phyloP scores from a whole-genome alignment of 2,797 vertebrate genomes.

The Chaetophractus vellerosus region DNA sequence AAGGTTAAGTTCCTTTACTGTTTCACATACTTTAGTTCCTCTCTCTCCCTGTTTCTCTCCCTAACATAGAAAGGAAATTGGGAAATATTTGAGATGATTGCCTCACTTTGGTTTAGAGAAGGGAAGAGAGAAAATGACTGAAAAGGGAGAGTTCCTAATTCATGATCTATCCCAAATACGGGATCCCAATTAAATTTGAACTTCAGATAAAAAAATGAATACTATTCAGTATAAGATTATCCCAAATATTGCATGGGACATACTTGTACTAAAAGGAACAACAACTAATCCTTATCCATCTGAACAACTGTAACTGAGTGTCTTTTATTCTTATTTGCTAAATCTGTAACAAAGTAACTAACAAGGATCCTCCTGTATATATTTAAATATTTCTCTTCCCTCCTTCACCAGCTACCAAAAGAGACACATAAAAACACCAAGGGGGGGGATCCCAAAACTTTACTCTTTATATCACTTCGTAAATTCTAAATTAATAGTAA shows the following conservation, averaged over 20 bases:
- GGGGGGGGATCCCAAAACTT: not conserved
- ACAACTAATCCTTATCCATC: not conserved
- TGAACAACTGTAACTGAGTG: not conserved
- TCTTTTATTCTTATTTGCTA: not conserved
- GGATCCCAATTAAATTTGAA: slow-evolving; percentile 30
- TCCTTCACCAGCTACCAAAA: not conserved
- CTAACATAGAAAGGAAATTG: not conserved
- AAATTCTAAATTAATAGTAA: not conserved
- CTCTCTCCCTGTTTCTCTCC: slow-evolving; percentile 8
- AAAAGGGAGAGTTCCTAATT: not conserved
- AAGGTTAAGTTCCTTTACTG: not conserved
- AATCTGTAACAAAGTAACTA: not conserved
- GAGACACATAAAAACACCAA: not conserved
- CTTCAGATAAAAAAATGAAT: not conserved
- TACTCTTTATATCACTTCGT: not conserved
- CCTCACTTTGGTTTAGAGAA: not conserved
- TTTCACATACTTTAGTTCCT: not conserved
- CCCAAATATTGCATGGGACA: not conserved
- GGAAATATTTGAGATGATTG: not conserved
- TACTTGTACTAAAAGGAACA: not conserved
- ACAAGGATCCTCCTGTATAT: not conserved
- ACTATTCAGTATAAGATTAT: not conserved
- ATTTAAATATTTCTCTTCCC: not conserved
- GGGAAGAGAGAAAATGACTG: not conserved
- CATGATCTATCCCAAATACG: slow-evolving; percentile 13